Percentiles rank a stretch among this genome's conserved stretches.
These are phyloP conservation scores for Anguilla rostrata DNA, from an alignment of 2,113 vertebrate genomes.

Conservation along the genomic window DNA sequence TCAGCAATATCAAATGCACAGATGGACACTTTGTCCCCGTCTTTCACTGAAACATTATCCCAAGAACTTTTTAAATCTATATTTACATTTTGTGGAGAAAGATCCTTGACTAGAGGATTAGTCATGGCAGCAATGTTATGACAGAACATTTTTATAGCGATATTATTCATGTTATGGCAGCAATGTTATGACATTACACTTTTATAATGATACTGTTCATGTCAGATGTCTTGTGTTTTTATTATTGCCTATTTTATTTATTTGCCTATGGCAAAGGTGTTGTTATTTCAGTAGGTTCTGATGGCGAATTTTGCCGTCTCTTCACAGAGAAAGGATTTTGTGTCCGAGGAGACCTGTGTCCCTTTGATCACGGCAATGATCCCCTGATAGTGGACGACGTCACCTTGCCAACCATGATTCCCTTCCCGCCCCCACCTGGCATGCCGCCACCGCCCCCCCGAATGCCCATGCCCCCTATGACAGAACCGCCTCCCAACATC, in stretches of 20 bases:
- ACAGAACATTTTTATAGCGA: background rate
- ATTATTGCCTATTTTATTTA: background rate
- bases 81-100: constrained; percentile 21
- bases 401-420: constrained; percentile 92
- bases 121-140: background rate
- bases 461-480: constrained; percentile 78
- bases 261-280: background rate
- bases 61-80: too few species aligned
- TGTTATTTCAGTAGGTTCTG: background rate
- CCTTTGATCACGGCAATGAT: constrained; percentile 94
- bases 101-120: background rate
- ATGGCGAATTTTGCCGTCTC: background rate
- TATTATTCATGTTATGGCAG: background rate
- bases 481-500: constrained; percentile 69
- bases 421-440: constrained; percentile 89
- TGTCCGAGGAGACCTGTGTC: constrained; percentile 94
- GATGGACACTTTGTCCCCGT: background rate
- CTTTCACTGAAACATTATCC: background rate
- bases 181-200: background rate
- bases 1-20: background rate
- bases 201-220: background rate
- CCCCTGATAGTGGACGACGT: constrained; percentile 95
- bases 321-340: constrained; percentile 92
- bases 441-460: constrained; percentile 78
- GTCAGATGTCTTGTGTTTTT: background rate